A percentile compares a stretch with the other conserved stretches of the same genome.
These are phyloP conservation scores for Cheirogaleus major DNA, from an alignment of 2,797 vertebrate genomes.

Conservation along the genomic window DNA sequence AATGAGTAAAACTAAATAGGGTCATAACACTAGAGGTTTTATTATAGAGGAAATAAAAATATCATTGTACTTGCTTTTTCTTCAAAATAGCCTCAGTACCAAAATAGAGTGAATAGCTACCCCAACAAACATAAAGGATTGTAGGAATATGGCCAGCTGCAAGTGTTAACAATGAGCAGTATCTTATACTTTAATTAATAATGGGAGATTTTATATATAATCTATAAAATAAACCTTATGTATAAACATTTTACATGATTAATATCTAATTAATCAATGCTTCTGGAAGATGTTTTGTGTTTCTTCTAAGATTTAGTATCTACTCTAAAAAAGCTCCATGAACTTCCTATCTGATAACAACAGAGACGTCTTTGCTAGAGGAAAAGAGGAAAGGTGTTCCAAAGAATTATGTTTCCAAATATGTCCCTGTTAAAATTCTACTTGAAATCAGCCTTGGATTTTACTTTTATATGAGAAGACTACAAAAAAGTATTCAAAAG, in stretches of 20 bases:
- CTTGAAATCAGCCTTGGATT: neutral
- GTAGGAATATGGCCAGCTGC: neutral
- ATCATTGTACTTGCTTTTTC: neutral
- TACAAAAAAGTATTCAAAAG: neutral
- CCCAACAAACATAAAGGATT: neutral
- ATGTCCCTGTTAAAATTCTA: neutral
- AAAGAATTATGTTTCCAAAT: neutral
- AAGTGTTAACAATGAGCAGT: neutral
- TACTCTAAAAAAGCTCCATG: neutral
- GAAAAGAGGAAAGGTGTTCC: neutral
- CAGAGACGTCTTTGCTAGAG: rapidly evolving
- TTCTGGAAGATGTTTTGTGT: neutral
- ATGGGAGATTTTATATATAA: neutral
- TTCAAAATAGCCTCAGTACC: neutral
- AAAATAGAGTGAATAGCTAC: neutral
- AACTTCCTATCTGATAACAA: rapidly evolving
- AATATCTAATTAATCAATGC: neutral
- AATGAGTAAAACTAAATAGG: neutral
- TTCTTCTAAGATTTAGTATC: neutral
- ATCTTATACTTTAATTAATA: neutral
- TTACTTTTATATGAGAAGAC: neutral
- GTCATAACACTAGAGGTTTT: neutral
- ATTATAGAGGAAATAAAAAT: neutral
- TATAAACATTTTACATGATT: neutral
- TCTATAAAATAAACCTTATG: neutral